phyloP scores from a whole-genome alignment of 2,888 invertebrate species.

The Antitype chi region DNA sequence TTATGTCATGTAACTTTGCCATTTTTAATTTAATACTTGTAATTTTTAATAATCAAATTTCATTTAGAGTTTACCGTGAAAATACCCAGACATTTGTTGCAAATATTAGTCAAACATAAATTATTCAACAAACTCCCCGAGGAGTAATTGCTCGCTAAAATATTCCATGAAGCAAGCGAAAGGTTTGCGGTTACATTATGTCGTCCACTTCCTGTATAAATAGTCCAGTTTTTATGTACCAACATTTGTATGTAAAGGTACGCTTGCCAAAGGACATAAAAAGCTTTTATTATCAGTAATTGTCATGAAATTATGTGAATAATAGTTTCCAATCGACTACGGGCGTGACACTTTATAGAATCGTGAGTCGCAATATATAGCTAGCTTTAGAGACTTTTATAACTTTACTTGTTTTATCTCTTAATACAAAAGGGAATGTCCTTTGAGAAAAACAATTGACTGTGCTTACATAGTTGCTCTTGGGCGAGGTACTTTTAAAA shows the following conservation, averaged over 20 bases:
- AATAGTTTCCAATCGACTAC: conserved; percentile 1
- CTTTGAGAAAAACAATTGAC: conserved; percentile 9
- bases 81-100: conserved; percentile 30
- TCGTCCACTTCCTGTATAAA: conserved; percentile 68
- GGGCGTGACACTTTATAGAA: neutral
- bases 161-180: conserved; percentile 64
- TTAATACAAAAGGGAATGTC: conserved; percentile 3
- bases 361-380: conserved; percentile 5
- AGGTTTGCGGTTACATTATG: conserved; percentile 64
- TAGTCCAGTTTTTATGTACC: conserved; percentile 51
- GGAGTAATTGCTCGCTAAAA: conserved; percentile 60
- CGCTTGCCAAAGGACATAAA: conserved; percentile 2
- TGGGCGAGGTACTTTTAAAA: neutral
- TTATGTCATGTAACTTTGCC: too few species aligned
- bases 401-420: neutral
- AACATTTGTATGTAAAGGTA: conserved; percentile 19
- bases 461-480: neutral
- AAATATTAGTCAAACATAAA: conserved; percentile 31
- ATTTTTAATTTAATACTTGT: neutral
- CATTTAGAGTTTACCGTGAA: conserved; percentile 13
- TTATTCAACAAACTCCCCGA: conserved; percentile 55
- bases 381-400: neutral
- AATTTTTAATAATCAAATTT: neutral
- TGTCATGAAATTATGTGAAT: conserved; percentile 13
- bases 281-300: conserved; percentile 1